Evolutionary conservation across 2,797 vertebrate genomes (phyloP).

Genomic region (Galaxias olidus): DNA sequence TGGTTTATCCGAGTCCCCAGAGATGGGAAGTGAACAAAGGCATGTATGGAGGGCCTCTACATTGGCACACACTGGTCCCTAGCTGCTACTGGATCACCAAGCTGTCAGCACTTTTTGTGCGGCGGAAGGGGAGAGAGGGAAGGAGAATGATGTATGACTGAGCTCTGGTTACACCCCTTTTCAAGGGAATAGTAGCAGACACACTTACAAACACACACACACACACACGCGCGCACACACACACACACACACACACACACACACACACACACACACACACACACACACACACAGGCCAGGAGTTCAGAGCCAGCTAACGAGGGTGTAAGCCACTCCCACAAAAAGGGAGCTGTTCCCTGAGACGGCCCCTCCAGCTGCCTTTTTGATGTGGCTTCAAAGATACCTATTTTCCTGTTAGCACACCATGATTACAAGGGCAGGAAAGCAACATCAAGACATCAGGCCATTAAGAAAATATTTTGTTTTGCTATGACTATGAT

Average conservation of each 20-base stretch:
- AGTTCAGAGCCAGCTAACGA: slow-evolving; percentile 31
- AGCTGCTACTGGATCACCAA: neutral
- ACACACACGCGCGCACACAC: neutral
- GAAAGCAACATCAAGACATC: slow-evolving; percentile 56
- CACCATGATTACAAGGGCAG: slow-evolving; percentile 71
- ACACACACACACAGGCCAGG: slow-evolving; percentile 10
- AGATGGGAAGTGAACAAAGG: neutral
- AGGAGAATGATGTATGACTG: slow-evolving; percentile 7
- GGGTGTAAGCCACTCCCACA: neutral
- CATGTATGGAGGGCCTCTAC: neutral
- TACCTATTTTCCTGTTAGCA: slow-evolving; percentile 55
- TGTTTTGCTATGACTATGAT: slow-evolving; percentile 30
- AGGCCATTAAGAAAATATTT: neutral
- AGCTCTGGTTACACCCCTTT: neutral
- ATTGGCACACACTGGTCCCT: neutral
- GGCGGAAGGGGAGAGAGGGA: neutral
- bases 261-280: neutral
- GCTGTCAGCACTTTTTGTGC: slow-evolving; percentile 10
- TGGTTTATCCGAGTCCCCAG: neutral
- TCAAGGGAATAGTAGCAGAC: neutral
- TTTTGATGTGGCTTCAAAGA: slow-evolving; percentile 65
- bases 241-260: neutral
- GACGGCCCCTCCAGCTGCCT: slow-evolving; percentile 52
- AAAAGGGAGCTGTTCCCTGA: slow-evolving; percentile 20
- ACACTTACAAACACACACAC: neutral